Percentiles rank a stretch among this genome's conserved stretches.
Evolutionary conservation across 2,113 vertebrate genomes (phyloP).

Genomic region (Bolborhynchus lineola): DNA sequence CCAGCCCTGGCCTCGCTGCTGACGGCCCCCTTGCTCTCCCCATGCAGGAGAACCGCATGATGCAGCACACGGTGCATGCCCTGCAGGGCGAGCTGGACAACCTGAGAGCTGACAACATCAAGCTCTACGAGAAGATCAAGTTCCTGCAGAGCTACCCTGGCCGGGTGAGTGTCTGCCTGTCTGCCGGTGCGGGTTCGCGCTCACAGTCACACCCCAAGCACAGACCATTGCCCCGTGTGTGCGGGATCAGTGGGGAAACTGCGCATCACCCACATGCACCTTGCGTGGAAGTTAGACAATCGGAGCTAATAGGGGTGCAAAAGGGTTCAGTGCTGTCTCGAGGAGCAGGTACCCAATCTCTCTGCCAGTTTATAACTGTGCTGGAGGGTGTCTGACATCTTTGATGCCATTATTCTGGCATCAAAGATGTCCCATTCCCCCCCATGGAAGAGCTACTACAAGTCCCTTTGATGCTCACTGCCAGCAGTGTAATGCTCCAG

Average conservation of each 20-base stretch:
- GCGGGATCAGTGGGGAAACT: background rate
- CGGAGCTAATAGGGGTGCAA: background rate
- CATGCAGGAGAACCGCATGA: slow-evolving; percentile 81
- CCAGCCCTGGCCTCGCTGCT: background rate
- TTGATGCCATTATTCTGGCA: background rate
- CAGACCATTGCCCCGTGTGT: accelerated
- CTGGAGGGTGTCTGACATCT: background rate
- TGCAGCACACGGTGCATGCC: slow-evolving; percentile 92
- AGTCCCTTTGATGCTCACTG: background rate
- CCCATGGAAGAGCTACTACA: background rate
- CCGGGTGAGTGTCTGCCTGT: slow-evolving; percentile 72
- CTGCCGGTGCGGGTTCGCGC: background rate
- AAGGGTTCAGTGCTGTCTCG: background rate
- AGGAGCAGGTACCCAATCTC: background rate
- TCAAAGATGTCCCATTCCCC: background rate
- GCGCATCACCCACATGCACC: accelerated
- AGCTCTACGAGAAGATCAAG: slow-evolving; percentile 98
- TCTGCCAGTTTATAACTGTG: background rate
- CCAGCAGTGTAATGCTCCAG: background rate
- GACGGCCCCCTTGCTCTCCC: background rate
- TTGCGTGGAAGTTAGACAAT: accelerated
- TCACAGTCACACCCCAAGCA: accelerated
- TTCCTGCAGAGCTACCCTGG: slow-evolving; percentile 95
- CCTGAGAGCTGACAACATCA: slow-evolving; percentile 95
- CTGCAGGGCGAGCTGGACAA: slow-evolving; percentile 94